Conservation (phyloP, 1,140 invertebrate species). For the Physella acuta region DNA sequence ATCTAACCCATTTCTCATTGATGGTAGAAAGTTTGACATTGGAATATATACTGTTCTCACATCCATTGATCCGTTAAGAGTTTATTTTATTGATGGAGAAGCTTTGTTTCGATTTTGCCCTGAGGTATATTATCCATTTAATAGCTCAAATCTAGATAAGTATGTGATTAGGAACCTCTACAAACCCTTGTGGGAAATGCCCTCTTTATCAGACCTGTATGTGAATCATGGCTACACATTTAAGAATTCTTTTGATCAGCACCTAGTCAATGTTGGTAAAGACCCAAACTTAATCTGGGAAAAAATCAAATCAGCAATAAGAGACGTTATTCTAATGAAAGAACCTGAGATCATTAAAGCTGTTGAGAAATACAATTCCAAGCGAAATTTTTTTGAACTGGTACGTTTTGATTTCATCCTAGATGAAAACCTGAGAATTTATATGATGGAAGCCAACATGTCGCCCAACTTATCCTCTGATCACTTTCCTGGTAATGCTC, state of each 20-base stretch:
- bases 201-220: slow-evolving; percentile 79
- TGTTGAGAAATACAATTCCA: slow-evolving; percentile 36
- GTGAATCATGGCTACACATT: slow-evolving; percentile 77
- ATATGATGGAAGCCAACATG: slow-evolving; percentile 96
- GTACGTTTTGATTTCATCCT: slow-evolving; percentile 91
- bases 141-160: slow-evolving; percentile 77
- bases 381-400: slow-evolving; percentile 87
- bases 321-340: slow-evolving; percentile 74
- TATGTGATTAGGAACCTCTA: slow-evolving; percentile 96
- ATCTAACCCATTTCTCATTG: slow-evolving; percentile 72
- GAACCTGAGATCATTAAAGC: slow-evolving; percentile 65
- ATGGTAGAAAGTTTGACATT: slow-evolving; percentile 86
- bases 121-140: slow-evolving; percentile 89
- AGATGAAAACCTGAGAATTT: slow-evolving; percentile 84
- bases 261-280: slow-evolving; percentile 69
- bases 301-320: slow-evolving; percentile 78
- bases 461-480: slow-evolving; percentile 93
- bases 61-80: slow-evolving; percentile 83
- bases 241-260: slow-evolving; percentile 84
- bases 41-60: slow-evolving; percentile 92
- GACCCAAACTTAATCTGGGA: slow-evolving; percentile 78
- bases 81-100: slow-evolving; percentile 88
- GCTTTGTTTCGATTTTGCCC: slow-evolving; percentile 89
- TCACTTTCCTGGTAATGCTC: slow-evolving; percentile 83
- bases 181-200: slow-evolving; percentile 86